Percentiles rank a stretch among this genome's conserved stretches.
These are phyloP conservation scores for Caenorhabditis drosophilae DNA, from an alignment of 2,888 invertebrate genomes.

Conservation along the genomic window DNA sequence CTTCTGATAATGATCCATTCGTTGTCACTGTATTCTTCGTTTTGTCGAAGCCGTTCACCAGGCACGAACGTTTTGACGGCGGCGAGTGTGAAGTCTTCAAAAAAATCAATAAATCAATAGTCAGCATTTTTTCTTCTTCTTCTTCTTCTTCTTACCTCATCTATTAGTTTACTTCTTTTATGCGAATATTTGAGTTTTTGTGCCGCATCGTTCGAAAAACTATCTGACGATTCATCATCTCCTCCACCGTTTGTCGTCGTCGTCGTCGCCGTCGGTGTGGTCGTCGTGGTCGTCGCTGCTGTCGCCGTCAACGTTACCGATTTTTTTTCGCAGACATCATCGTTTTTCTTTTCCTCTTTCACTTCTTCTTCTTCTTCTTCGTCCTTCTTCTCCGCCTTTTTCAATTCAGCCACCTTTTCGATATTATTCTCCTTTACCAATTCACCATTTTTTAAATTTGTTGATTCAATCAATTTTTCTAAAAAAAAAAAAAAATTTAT, in stretches of 20 bases:
- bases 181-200: slow-evolving; percentile 11
- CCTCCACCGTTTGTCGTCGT: not conserved
- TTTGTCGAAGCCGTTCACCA: slow-evolving; percentile 48
- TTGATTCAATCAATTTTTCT: too few relatives aligned
- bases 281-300: too few relatives aligned
- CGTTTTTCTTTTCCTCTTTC: not conserved
- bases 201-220: slow-evolving; percentile 1
- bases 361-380: slow-evolving; percentile 11
- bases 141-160: slow-evolving; percentile 34
- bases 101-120: not conserved
- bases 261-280: not conserved
- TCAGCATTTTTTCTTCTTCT: not conserved
- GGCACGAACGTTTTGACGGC: slow-evolving; percentile 40
- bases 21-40: slow-evolving; percentile 25
- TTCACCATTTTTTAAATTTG: too few relatives aligned
- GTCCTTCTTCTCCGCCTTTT: slow-evolving; percentile 10
- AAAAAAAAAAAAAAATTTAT: too few relatives aligned
- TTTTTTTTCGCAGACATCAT: not conserved
- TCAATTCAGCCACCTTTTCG: not conserved
- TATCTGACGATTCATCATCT: not conserved
- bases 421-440: too few relatives aligned
- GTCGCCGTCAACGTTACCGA: not conserved
- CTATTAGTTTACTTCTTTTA: slow-evolving; percentile 22
- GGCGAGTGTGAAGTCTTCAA: slow-evolving; percentile 17
- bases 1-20: slow-evolving; percentile 26